Conservation (phyloP, 2,888 invertebrate genomes). For the Drosophila borborema region DNA sequence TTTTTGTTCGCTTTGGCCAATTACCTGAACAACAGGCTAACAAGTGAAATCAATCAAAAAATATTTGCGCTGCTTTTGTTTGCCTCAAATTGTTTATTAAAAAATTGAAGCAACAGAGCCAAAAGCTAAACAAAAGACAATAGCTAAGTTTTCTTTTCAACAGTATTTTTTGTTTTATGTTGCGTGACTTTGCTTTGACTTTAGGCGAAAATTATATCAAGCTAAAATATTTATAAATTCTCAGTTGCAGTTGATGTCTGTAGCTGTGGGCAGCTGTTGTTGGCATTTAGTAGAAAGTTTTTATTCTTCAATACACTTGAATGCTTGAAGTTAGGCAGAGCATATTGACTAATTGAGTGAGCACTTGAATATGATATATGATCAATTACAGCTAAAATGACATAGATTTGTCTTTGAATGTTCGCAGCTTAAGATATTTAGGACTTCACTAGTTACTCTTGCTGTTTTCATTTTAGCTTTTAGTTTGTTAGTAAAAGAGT, state of each 20-base stretch:
- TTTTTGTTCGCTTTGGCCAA: slow-evolving; percentile 56
- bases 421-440: too few species aligned
- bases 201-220: slow-evolving; percentile 52
- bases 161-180: not conserved
- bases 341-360: not conserved
- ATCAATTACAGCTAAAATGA: not conserved
- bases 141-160: slow-evolving; percentile 9
- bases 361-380: not conserved
- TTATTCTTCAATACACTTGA: slow-evolving; percentile 2
- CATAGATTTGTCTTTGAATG: not conserved
- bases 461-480: too few species aligned
- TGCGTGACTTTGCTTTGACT: slow-evolving; percentile 26
- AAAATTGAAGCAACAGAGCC: not conserved
- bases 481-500: not conserved
- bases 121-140: slow-evolving; percentile 1
- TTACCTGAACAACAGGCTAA: slow-evolving; percentile 50
- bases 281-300: slow-evolving; percentile 51
- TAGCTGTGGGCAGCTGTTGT: slow-evolving; percentile 35
- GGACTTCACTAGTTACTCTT: too few species aligned
- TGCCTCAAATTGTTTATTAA: slow-evolving; percentile 8
- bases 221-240: slow-evolving; percentile 61
- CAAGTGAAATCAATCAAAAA: slow-evolving; percentile 68
- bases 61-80: slow-evolving; percentile 35
- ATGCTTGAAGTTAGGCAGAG: rapidly evolving
- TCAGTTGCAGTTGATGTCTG: slow-evolving; percentile 41